Evolutionary conservation across 2,888 invertebrate genomes (phyloP), one percentile per base, ranked within the genome.

Genomic region (Tuberolachnus salignus): DNA sequence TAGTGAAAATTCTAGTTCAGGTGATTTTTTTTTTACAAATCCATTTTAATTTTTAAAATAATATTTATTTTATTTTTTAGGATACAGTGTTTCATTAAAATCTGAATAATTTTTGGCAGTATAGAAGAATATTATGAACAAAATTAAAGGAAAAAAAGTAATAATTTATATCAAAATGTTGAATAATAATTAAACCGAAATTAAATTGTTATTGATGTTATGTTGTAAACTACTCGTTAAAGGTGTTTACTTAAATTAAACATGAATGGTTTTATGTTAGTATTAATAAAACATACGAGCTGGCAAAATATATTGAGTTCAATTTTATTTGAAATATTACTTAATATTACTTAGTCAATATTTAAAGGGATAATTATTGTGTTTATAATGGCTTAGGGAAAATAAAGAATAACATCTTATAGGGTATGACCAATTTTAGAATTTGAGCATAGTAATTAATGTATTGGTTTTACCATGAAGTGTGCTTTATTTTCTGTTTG

Each of bases 1-100:
- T 42, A 26, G 49, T 26, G 55, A 69, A 11, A 49, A 59, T 51
- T 78, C 78, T 1, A 78, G 78, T 78, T 78, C 69, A 57, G 78
- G 78, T 78, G 34, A 46, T 11, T 4, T 49, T 75, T 66, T 66
- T 9, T n/a, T 55, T 0, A 11, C 13, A n/a, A n/a, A 26, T 34
- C 34, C 6, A 4, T 34, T 57, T 49, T 73, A 10, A 57, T 53
- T 13, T 23, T 71, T 13, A 59, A 19, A 1, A 57, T 55, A 14
- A 10, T 9, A 14, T 69, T 69, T 2, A 10, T 57, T 67, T 55
- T 44, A 16, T 16, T 49, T 75, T 75, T 14, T 23, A 78, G 78
- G 67, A 4, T 69, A 8, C 69, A 59, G 59, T 4, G 49, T 78
- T 59, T 67, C 59, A 8, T 19, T 78, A 49, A 69, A 78, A 49